Evolutionary conservation across 1,140 invertebrate species (phyloP), one percentile per base, ranked within the genome.

Genomic region (Drosophila pseudoobscura): DNA sequence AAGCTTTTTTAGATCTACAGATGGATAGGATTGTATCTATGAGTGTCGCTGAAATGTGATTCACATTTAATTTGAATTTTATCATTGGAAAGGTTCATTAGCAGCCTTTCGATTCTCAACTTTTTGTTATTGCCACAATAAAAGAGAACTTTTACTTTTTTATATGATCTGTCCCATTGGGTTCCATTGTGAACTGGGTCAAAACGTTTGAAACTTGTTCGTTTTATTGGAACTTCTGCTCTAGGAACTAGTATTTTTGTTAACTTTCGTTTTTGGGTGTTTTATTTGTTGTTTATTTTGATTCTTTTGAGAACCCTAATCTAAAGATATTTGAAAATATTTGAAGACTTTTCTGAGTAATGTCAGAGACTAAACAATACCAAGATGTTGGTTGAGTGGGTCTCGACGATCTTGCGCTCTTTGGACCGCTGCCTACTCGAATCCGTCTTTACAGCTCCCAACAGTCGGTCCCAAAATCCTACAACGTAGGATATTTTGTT

Each of bases 61-160:
- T 56, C 54, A 31, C 54, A 31, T 31, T 9, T 31, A 47, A 53
- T 63, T 53, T 45, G 2, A 26, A 35, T 17, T 65, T 47, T 54
- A 50, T 49, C 56, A 22, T 41, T 24, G 7, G 24, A 22, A 49
- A 11, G 20, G 17, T 62, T 44, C 50, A 41, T 50, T 53, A 47
- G 35, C 26, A 39, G 35, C 6, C 35, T 20, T 29, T 26, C 41
- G 17, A 17, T 43, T 26, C 24, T 29, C 50, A 43, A 31, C 59
- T 15, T 44, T 41, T 66, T n/a, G 53, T 68, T 66, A 55, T 69
- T 24, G 15, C 9, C 15, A 3, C 1, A 15, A 6, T 29, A 3
- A 7, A 13, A 7, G 3, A 3, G 31, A 5, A 74, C 70, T 63
- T 74, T 74, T 54, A 74, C 39, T 71, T 62, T 72, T 47, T 39